A percentile compares a stretch with the other conserved stretches of the same genome.
These are phyloP conservation scores for Brachionus rotundiformis DNA, from an alignment of 1,140 invertebrate genomes.

Conservation along the genomic window DNA sequence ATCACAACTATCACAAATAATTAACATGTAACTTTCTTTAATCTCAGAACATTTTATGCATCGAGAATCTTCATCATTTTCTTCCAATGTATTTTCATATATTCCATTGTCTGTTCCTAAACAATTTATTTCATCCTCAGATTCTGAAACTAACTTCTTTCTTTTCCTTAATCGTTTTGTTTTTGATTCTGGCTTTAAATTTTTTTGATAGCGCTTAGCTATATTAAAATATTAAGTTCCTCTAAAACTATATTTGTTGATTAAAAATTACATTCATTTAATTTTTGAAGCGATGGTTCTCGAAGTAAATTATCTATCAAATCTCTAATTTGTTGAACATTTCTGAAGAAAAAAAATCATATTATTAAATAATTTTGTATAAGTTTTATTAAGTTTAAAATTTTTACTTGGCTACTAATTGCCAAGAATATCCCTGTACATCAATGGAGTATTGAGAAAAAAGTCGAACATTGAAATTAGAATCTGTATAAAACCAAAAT, in stretches of 20 bases:
- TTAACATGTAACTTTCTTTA: conserved; percentile 24
- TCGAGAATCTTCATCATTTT: background rate
- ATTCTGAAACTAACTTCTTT: background rate
- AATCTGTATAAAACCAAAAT: conserved; percentile 25
- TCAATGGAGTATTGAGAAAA: conserved; percentile 18
- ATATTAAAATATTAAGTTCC: background rate
- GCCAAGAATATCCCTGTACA: conserved; percentile 21
- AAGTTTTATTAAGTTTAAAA: background rate
- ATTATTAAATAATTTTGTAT: too few relatives aligned
- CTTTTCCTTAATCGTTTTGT: background rate
- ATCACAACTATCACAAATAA: conserved; percentile 90
- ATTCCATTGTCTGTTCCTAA: background rate
- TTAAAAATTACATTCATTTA: background rate
- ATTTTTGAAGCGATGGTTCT: conserved; percentile 5
- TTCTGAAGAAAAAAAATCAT: background rate
- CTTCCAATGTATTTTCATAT: background rate
- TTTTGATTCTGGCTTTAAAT: background rate
- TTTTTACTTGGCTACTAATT: conserved; percentile 1
- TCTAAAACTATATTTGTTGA: background rate
- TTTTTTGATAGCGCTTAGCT: background rate
- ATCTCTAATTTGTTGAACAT: background rate
- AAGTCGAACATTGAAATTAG: background rate
- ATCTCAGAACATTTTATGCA: conserved; percentile 44
- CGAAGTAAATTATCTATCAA: conserved; percentile 21
- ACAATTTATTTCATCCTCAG: background rate